A percentile compares a stretch with the other conserved stretches of the same genome.
Conservation (phyloP, 2,113 vertebrate species). For the Callorhinus ursinus region DNA sequence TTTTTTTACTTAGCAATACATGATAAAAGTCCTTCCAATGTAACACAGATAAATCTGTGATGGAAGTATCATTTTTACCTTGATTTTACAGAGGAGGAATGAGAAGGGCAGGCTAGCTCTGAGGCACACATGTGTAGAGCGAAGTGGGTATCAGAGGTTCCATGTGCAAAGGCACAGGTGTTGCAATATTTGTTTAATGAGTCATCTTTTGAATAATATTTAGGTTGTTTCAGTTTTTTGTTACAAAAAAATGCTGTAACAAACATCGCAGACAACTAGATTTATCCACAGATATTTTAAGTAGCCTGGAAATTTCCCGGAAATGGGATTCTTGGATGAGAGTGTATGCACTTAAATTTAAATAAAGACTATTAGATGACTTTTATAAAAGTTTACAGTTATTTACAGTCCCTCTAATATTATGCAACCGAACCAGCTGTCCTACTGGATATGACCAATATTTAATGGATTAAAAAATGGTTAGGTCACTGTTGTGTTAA, state of each 20-base stretch:
- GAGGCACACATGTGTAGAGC: neutral
- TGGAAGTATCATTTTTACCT: neutral
- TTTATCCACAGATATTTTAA: neutral
- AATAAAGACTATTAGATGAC: neutral
- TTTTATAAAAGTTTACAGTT: neutral
- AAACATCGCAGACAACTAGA: neutral
- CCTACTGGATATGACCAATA: neutral
- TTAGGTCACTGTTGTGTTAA: neutral
- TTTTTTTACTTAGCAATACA: neutral
- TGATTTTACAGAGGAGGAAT: neutral
- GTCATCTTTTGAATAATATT: neutral
- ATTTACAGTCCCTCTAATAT: neutral
- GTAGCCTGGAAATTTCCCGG: neutral
- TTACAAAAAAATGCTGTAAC: neutral
- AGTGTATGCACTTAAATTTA: neutral
- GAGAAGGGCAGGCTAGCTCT: neutral
- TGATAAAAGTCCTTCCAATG: neutral
- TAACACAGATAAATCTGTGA: neutral
- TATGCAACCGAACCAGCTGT: neutral
- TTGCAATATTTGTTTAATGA: neutral
- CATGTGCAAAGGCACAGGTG: too few species aligned
- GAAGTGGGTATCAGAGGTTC: neutral
- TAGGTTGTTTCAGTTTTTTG: neutral
- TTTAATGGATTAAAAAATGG: neutral
- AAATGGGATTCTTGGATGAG: neutral